Percentiles rank a stretch among this genome's conserved stretches.
These are phyloP conservation scores for Hypanus sabinus DNA, from an alignment of 2,113 vertebrate species.

Conservation along the genomic window DNA sequence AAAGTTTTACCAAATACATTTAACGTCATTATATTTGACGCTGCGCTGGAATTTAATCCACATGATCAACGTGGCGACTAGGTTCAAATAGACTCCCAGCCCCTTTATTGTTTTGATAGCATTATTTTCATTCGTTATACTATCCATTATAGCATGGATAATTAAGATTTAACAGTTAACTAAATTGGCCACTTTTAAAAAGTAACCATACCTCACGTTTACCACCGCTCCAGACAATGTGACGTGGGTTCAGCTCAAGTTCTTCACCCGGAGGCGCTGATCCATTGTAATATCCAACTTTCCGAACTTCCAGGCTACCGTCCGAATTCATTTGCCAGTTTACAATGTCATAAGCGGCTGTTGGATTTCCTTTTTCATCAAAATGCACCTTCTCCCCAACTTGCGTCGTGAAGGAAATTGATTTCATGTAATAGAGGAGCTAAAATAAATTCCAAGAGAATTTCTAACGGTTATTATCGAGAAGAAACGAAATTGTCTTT, in stretches of 20 bases:
- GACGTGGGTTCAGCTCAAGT: slow-evolving; percentile 44
- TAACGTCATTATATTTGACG: too few relatives aligned
- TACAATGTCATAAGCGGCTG: slow-evolving; percentile 23
- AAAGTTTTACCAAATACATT: too few relatives aligned
- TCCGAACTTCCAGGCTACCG: slow-evolving; percentile 44
- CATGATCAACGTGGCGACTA: too few relatives aligned
- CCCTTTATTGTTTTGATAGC: too few relatives aligned
- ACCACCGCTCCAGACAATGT: slow-evolving; percentile 49
- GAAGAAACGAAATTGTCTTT: too few relatives aligned
- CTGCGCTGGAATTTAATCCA: too few relatives aligned
- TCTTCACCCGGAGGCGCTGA: slow-evolving; percentile 44
- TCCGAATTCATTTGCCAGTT: slow-evolving; percentile 49
- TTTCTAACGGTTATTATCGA: too few relatives aligned
- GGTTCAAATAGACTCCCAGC: too few relatives aligned
- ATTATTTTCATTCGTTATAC: too few relatives aligned
- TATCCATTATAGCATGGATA: too few relatives aligned
- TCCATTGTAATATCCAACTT: slow-evolving; percentile 49
- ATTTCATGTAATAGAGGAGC: slow-evolving; percentile 32
- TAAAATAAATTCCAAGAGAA: neutral
- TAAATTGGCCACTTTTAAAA: too few relatives aligned
- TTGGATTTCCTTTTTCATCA: slow-evolving; percentile 26
- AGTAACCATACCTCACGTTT: slow-evolving; percentile 42
- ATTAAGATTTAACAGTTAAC: too few relatives aligned
- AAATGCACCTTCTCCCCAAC: slow-evolving; percentile 20
- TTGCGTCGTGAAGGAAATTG: slow-evolving; percentile 30